Evolutionary conservation across 2,113 vertebrate species (phyloP).

Genomic region (Nannospalax galili): DNA sequence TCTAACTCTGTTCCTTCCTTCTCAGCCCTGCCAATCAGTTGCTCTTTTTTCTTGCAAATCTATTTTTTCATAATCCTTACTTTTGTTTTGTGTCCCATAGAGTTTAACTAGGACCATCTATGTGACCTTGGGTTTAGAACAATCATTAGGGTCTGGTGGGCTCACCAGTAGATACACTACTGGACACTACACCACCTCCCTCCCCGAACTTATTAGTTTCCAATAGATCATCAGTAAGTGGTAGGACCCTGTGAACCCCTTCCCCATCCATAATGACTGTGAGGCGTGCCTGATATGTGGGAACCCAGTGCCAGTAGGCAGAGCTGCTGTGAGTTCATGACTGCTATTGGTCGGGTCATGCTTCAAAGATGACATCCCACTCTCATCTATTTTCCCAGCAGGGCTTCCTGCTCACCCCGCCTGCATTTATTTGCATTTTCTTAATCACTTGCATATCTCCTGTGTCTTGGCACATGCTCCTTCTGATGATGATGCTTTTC

Average conservation of each 20-base stretch:
- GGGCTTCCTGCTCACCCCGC: not conserved
- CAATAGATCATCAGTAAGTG: not conserved
- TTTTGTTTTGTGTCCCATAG: not conserved
- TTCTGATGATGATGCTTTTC: not conserved
- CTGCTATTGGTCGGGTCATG: not conserved
- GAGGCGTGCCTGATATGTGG: not conserved
- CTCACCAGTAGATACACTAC: not conserved
- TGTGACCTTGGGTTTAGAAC: not conserved
- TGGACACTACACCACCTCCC: not conserved
- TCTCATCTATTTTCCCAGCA: accelerated
- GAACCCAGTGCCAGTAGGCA: too few relatives aligned
- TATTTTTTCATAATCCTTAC: not conserved
- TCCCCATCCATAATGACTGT: not conserved
- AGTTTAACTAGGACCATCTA: not conserved
- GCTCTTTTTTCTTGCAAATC: not conserved
- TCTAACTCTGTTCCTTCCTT: not conserved
- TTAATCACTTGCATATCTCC: not conserved
- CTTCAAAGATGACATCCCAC: too few relatives aligned
- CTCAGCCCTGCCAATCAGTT: not conserved
- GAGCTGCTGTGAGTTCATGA: not conserved
- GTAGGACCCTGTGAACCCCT: not conserved
- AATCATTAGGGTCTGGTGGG: not conserved
- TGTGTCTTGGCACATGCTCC: not conserved
- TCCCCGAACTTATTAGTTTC: not conserved
- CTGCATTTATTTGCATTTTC: not conserved